Evolutionary conservation across 2,797 vertebrate species (phyloP), one percentile per base, ranked within the genome.

Genomic region (Gymnodraco acuticeps): DNA sequence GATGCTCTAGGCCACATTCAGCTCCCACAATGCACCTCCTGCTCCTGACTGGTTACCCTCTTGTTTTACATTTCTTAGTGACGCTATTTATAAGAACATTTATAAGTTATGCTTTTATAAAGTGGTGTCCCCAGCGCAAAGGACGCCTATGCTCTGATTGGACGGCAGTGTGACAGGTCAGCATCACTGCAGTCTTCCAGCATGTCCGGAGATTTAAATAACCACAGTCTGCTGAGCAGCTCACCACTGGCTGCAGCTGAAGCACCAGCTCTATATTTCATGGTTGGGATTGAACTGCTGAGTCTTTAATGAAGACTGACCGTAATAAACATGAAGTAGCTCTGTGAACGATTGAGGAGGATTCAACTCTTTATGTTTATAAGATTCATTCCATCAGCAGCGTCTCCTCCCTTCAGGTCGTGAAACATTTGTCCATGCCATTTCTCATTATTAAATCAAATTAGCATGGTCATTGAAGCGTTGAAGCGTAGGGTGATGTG

Each of bases 391-490:
- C 27, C 27, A 27, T 5, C 27, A 27, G 27, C 27, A 27, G 27
- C 27, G 27, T 5, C 27, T 27, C 27, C 27, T 27, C 27, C 13
- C 52, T 55, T 33, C 27, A 63, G 58, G 69, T 77, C 74, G 73
- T 52, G 16, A 62, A 78, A 80, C 72, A 41, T 60, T 72, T 84
- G 73, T 58, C 65, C 66, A 53, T 64, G 79, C 67, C 68, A 75
- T 53, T 75, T 31, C 31, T 74, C 60, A 75, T 80, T 82, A 80
- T 75, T 46, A 80, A 85, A 84, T 86, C 31, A 80, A 76, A 89
- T 85, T 76, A 90, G 64, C 41, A 41, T 67, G 77, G 7, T 75
- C 78, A 51, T 41, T 81, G 88, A 89, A 84, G 76, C 84, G 48
- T 41, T 81, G 88, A 88, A 84, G 76, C 84, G 48, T 45, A 56